Evolutionary conservation across 1,140 invertebrate species (phyloP), one percentile per base, ranked within the genome.

Genomic region (Leptonema lineaticorne): DNA sequence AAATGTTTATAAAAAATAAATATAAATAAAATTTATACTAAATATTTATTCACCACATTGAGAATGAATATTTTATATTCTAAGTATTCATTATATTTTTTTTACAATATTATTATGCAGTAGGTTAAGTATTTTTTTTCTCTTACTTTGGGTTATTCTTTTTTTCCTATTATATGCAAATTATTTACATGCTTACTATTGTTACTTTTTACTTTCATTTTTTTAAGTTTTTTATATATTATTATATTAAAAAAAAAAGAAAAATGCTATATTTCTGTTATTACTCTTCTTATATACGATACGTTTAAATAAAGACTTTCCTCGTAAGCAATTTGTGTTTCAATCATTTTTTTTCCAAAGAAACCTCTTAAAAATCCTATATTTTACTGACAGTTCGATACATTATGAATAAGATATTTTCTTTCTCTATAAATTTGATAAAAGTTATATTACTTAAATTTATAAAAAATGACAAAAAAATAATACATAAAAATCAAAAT

Each of bases 31-130:
- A 58, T 45, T n/a, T n/a, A n/a, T 27, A 53, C 62, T 64, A 53
- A 64, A 64, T 64, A 64, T 64, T 64, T 50, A 53, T 64, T 64
- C 62, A 64, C 62, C 62, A 64, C 62, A 64, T 64, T 64, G 62
- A 64, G 62, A 64, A 53, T 50, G 62, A 64, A 64, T 64, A 62
- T 62, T 62, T 62, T n/a, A 11, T 16, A 37, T 20, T 28, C 22
- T 30, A 62, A 45, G n/a, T 20, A 22, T 33, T 45, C 26, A 3
- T 62, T 24, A 29, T 20, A 41, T 62, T 62, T 37, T 30, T 30
- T 9, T 26, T 37, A 45, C 45, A 16, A 24, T 62, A 59, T 27
- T 33, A 45, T 62, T 62, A 45, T 45, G 59, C 1, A 2, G 7
- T 58, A 29, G n/a, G n/a, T n/a, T n/a, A n/a, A n/a, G n/a, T n/a